A percentile compares a stretch with the other conserved stretches of the same genome.
These are phyloP conservation scores for Ypsolopha scabrella DNA, from an alignment of 2,888 invertebrate genomes.

Conservation along the genomic window DNA sequence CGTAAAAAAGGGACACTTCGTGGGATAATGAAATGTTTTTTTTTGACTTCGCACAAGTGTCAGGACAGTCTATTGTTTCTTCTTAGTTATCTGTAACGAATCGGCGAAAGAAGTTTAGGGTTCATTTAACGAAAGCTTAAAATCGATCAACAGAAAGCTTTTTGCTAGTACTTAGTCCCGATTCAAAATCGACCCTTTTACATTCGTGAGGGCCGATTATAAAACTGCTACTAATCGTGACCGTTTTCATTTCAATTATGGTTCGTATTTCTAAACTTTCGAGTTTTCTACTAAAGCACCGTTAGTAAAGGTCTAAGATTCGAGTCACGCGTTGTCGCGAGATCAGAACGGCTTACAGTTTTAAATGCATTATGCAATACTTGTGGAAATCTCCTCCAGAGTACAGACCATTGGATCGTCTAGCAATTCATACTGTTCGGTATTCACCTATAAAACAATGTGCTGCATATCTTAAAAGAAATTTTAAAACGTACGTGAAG, in stretches of 20 bases:
- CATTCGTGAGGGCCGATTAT: no score
- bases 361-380: constrained; percentile 14
- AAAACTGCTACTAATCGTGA: no score
- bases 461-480: no score
- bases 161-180: no score
- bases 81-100: not conserved
- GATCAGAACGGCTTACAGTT: constrained; percentile 11
- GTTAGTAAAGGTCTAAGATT: constrained; percentile 5
- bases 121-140: no score
- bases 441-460: no score
- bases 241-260: no score
- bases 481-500: no score
- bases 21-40: constrained; percentile 46
- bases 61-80: not conserved
- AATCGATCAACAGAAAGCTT: no score
- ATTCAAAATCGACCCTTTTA: no score
- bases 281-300: not conserved
- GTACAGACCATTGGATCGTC: no score
- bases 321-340: constrained; percentile 14
- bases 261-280: not conserved
- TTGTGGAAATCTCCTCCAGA: constrained; percentile 2
- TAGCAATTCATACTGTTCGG: no score
- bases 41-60: constrained; percentile 21
- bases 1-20: constrained; percentile 41
- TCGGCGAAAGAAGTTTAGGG: not conserved